phyloP scores from a whole-genome alignment of 2,797 vertebrate genomes.

The Hirundo rustica region DNA sequence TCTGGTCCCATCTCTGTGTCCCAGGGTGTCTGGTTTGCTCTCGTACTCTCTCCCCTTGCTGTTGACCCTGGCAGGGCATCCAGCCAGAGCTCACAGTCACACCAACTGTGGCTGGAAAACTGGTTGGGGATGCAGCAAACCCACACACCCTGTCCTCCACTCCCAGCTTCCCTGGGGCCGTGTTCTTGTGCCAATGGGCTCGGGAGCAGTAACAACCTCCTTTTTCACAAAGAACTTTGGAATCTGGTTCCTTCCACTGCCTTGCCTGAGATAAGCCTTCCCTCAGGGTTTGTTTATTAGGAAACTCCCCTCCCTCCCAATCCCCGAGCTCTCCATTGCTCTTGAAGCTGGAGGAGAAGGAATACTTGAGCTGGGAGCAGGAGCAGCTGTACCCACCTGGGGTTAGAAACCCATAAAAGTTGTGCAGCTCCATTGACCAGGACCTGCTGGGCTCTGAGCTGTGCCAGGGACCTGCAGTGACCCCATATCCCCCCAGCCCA shows the following conservation, averaged over 20 bases:
- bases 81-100: neutral
- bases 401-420: conserved; percentile 58
- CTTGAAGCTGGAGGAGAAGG: conserved; percentile 12
- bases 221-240: neutral
- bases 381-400: conserved; percentile 21
- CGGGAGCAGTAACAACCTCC: neutral
- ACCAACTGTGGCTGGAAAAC: neutral
- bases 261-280: conserved; percentile 26
- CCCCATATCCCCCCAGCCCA: neutral
- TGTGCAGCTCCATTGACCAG: conserved; percentile 58
- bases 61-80: neutral
- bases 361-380: conserved; percentile 18
- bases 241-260: conserved; percentile 13
- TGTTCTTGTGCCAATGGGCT: neutral
- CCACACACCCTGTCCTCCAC: neutral
- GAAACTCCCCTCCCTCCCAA: neutral
- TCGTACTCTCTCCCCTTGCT: neutral
- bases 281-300: conserved; percentile 48
- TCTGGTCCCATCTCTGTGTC: neutral
- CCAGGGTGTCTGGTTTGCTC: neutral
- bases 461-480: conserved; percentile 19
- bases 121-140: neutral
- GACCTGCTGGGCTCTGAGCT: neutral
- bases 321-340: neutral
- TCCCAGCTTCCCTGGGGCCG: neutral